Base-by-base conservation (phyloP, 2,888 invertebrate genomes). In the Protodeltote pygarga region DNA sequence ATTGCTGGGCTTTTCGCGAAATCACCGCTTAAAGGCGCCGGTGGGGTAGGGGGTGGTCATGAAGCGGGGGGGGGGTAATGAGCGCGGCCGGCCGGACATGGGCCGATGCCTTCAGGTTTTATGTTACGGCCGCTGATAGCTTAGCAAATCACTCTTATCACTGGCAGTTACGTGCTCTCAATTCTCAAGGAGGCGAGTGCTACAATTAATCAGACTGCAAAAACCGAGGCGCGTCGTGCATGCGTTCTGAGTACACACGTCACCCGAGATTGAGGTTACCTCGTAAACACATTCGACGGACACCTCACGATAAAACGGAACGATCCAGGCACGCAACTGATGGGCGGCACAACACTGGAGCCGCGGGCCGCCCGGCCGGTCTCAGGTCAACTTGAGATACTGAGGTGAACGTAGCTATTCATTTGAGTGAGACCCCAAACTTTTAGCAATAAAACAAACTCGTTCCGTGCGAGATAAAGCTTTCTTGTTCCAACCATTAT, bases 91-190 rank as follows among this genome's bases (percentile, higher is more conserved):
- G 21, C 53, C 61, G 39, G 61, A 52, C 65, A 10, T 15, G 8
- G 33, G 32, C 50, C 47, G 35, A 28, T 31, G 42, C 46, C 32
- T 38, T 53, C 38, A 41, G 35, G 27, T 47, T 61, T 65, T 38
- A 62, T 50, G 58, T 46, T 42, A 40, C 27, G 29, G 46, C 35
- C 41, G 17, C 52, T 49, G 52, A 63, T 49, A 55, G 52, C 41
- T 28, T 21, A 47, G 49, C 54, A 40, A 47, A 52, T 52, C 58
- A 58, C 49, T 52, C 51, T 52, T 52, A 66, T 54, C 63, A 48
- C 17, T 27, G 21, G 49, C 45, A 40, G 39, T 45, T 41, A 32
- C 34, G 44, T 49, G 49, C 32, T 41, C 47, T 49, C 45, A 10
- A 28, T 29, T 41, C 47, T 49, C 45, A 10, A 28, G 23, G 37